Evolutionary conservation across 2,113 vertebrate genomes (phyloP).

Genomic region (Psittacula cyanocephala): DNA sequence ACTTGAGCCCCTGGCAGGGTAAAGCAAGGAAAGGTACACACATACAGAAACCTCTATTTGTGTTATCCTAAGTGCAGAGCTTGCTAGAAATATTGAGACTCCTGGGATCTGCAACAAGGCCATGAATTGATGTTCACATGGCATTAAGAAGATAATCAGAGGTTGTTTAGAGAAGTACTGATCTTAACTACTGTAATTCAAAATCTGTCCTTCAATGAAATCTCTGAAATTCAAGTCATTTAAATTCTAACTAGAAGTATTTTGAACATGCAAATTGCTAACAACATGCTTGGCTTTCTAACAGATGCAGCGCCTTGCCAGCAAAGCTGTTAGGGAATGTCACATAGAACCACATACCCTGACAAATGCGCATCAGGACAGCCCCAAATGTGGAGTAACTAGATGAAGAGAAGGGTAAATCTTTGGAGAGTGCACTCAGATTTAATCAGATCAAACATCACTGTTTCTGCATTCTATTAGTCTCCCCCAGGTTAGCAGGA

Average conservation of each 20-base stretch:
- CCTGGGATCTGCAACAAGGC: neutral
- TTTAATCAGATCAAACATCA: neutral
- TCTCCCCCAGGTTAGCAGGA: neutral
- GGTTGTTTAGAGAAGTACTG: neutral
- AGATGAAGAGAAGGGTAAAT: fast-evolving
- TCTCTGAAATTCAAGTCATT: neutral
- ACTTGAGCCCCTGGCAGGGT: neutral
- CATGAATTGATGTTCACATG: neutral
- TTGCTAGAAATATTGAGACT: neutral
- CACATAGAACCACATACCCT: neutral
- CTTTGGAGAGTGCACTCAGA: neutral
- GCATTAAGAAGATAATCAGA: neutral
- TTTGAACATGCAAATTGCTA: neutral
- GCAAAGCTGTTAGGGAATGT: neutral
- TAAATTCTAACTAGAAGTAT: neutral
- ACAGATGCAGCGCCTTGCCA: neutral
- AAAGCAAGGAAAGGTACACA: neutral
- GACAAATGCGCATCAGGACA: fast-evolving
- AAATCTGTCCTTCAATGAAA: neutral
- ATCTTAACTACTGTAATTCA: neutral
- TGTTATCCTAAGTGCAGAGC: neutral
- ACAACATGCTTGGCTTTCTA: neutral
- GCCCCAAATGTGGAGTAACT: neutral
- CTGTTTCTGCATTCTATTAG: neutral
- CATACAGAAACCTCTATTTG: neutral